phyloP scores from a whole-genome alignment of 2,888 invertebrate species.

The Nowickia ferox region DNA sequence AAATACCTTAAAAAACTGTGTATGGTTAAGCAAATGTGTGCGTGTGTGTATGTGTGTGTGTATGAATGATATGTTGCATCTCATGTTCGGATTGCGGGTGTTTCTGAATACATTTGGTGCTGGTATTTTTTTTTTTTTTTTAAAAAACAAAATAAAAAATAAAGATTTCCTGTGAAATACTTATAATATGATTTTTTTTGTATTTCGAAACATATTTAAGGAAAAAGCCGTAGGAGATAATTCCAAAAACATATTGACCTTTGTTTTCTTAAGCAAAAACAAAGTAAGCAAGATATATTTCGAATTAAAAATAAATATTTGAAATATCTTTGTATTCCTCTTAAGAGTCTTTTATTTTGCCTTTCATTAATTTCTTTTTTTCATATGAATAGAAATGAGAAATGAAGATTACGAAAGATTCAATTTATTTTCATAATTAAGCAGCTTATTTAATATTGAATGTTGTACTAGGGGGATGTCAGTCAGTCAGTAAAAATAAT shows the following conservation, averaged over 20 bases:
- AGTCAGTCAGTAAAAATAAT: too few species aligned
- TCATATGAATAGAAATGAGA: conserved; percentile 19
- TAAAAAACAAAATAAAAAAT: conserved; percentile 1
- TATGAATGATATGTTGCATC: conserved; percentile 11
- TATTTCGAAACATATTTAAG: conserved; percentile 46
- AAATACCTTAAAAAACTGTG: conserved; percentile 48
- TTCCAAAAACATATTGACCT: conserved; percentile 52
- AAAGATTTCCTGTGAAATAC: conserved; percentile 73
- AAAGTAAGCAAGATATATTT: not conserved
- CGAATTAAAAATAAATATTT: conserved; percentile 22
- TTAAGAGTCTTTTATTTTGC: not conserved
- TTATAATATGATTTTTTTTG: conserved; percentile 47
- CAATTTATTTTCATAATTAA: conserved; percentile 10
- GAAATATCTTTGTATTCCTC: not conserved
- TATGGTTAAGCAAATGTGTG: not conserved
- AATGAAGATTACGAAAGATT: conserved; percentile 3
- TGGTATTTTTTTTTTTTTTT: conserved; percentile 4
- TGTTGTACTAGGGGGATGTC: not conserved
- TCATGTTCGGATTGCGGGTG: conserved; percentile 63
- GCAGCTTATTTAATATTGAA: not conserved
- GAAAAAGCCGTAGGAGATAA: conserved; percentile 67
- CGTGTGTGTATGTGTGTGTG: not conserved
- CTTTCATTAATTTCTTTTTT: not conserved
- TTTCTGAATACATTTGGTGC: conserved; percentile 52
- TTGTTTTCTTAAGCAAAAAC: conserved; percentile 36